These are phyloP conservation scores for Zaprionus tsacasi DNA, from an alignment of 1,140 invertebrate genomes.

Conservation along the genomic window DNA sequence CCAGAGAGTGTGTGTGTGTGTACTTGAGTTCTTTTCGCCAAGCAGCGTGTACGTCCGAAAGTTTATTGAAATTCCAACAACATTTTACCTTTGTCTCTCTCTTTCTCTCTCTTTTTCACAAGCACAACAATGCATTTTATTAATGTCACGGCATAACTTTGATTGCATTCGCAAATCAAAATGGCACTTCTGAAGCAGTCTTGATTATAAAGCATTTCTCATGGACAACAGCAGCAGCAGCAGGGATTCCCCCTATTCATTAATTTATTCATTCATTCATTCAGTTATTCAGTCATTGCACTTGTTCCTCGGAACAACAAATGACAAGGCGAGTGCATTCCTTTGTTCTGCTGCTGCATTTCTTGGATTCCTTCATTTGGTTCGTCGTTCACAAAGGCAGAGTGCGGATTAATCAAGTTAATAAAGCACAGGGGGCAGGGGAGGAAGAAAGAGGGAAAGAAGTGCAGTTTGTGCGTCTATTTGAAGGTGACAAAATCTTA, in stretches of 20 bases:
- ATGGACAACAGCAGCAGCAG: background rate
- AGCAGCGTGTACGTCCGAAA: background rate
- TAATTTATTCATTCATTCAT: background rate
- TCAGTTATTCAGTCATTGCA: background rate
- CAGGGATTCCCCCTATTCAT: background rate
- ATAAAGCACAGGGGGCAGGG: background rate
- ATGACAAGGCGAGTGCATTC: background rate
- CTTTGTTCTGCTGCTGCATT: slow-evolving; percentile 5
- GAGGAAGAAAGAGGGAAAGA: no score
- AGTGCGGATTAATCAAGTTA: slow-evolving; percentile 1
- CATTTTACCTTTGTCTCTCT: background rate
- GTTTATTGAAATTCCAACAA: slow-evolving; percentile 4
- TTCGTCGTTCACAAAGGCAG: background rate
- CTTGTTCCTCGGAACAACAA: background rate
- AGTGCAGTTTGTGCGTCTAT: no score
- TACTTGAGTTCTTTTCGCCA: background rate
- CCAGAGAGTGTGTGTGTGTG: background rate
- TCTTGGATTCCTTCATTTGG: background rate
- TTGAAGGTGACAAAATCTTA: no score
- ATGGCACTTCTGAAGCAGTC: slow-evolving; percentile 2
- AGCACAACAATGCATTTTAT: slow-evolving; percentile 21
- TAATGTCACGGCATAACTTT: slow-evolving; percentile 1
- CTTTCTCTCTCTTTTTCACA: no score
- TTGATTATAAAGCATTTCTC: background rate
- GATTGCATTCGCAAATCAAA: slow-evolving; percentile 24